Evolutionary conservation across 2,888 invertebrate genomes (phyloP).

Genomic region (Agriopis leucophaearia): DNA sequence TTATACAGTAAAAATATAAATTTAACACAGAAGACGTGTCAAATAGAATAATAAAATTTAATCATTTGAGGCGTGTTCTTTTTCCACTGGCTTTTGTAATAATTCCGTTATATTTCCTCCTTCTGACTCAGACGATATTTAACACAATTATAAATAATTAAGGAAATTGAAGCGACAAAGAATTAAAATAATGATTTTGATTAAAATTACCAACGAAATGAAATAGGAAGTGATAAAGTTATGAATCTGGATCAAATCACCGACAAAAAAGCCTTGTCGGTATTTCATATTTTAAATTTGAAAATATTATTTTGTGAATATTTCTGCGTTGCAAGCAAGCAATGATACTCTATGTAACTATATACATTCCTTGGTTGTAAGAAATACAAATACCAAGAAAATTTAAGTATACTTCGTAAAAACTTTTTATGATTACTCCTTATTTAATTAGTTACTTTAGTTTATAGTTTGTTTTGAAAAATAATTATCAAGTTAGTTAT

Average conservation of each 20-base stretch:
- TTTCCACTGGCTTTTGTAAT: conserved; percentile 28
- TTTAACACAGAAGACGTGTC: not conserved
- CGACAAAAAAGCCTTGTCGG: not conserved
- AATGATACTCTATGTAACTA: too few relatives aligned
- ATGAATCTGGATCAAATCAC: conserved; percentile 1
- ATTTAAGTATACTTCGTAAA: too few relatives aligned
- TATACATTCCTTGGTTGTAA: too few relatives aligned
- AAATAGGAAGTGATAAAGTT: conserved; percentile 12
- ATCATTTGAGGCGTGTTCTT: conserved; percentile 29
- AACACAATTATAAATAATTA: conserved; percentile 35
- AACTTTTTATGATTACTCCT: too few relatives aligned
- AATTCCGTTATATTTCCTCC: conserved; percentile 35
- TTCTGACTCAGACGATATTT: conserved; percentile 23
- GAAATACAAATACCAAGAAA: too few relatives aligned
- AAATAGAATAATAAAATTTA: conserved; percentile 42
- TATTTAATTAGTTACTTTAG: too few relatives aligned
- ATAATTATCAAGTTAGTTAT: too few relatives aligned
- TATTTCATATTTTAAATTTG: too few relatives aligned
- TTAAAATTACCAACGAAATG: conserved; percentile 12
- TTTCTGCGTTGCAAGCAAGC: too few relatives aligned
- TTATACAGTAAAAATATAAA: not conserved
- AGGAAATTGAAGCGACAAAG: conserved; percentile 24
- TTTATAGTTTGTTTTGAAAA: too few relatives aligned
- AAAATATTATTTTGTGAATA: too few relatives aligned
- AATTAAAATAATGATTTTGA: conserved; percentile 25